These are phyloP conservation scores for Metopia argyrocephala DNA, from an alignment of 2,888 invertebrate genomes.

Conservation along the genomic window DNA sequence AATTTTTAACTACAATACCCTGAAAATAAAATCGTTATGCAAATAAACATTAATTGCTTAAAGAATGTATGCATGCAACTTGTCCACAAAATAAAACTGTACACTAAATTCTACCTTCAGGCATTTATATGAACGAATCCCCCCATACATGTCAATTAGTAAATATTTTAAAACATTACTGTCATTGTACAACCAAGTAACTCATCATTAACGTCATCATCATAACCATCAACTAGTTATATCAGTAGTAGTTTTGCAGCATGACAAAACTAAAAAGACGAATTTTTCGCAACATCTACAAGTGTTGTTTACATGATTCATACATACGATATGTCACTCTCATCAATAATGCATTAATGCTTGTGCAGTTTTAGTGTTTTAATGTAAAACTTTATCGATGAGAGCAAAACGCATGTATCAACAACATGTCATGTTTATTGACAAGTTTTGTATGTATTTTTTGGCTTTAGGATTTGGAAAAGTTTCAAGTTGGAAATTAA, in stretches of 20 bases:
- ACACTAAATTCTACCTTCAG: no score
- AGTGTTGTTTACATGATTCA: not conserved
- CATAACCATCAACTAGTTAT: not conserved
- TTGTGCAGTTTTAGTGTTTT: not conserved
- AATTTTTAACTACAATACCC: no score
- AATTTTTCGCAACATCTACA: not conserved
- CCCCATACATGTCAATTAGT: not conserved
- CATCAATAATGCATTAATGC: not conserved
- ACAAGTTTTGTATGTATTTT: not conserved
- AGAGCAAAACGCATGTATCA: constrained; percentile 33
- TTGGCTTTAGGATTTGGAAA: no score
- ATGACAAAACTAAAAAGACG: not conserved
- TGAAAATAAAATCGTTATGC: no score
- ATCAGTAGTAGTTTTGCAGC: not conserved
- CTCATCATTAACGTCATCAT: not conserved
- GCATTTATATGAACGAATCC: not conserved
- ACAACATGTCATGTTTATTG: constrained; percentile 27
- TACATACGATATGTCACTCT: not conserved
- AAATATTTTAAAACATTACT: not conserved
- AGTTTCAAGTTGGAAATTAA: no score
- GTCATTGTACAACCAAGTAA: not conserved
- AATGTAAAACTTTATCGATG: constrained; percentile 22
- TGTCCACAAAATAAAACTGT: no score
- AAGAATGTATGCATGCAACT: no score
- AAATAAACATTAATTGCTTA: no score